These are phyloP conservation scores for Aplidium turbinatum DNA, from an alignment of 23 tunicate species.

Conservation along the genomic window DNA sequence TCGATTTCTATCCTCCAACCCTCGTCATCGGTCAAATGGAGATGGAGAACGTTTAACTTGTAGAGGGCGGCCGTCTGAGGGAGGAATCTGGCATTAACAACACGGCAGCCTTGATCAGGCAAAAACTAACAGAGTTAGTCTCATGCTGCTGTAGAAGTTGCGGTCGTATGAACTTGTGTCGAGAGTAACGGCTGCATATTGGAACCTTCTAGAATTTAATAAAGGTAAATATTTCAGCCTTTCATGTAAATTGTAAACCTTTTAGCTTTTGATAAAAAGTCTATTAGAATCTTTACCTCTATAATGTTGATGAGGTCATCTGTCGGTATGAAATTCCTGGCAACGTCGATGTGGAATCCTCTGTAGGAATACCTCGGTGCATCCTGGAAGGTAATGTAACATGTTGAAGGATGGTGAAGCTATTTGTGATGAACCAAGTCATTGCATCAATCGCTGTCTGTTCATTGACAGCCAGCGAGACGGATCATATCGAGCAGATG, in stretches of 20 bases:
- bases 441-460: too few relatives aligned
- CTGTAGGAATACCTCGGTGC: constrained; percentile 67
- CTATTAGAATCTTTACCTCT: constrained; percentile 24
- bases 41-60: constrained; percentile 52
- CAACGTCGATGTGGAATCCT: constrained; percentile 71
- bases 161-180: too few relatives aligned
- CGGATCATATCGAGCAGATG: too few relatives aligned
- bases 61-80: constrained; percentile 43
- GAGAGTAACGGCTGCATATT: too few relatives aligned
- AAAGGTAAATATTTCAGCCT: not conserved
- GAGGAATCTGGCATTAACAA: too few relatives aligned
- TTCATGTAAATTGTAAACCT: not conserved
- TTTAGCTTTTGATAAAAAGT: not conserved
- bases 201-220: not conserved
- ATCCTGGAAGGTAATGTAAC: too few relatives aligned
- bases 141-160: too few relatives aligned
- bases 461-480: too few relatives aligned
- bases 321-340: constrained; percentile 52
- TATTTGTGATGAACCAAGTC: too few relatives aligned
- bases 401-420: too few relatives aligned
- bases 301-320: constrained; percentile 57
- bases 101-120: too few relatives aligned
- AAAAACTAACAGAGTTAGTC: too few relatives aligned
- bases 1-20: constrained; percentile 64
- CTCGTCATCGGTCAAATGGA: constrained; percentile 71